Percentiles rank a stretch among this genome's conserved stretches.
Conservation (phyloP, 1,140 invertebrate species). For the Drosophila sturtevanti region DNA sequence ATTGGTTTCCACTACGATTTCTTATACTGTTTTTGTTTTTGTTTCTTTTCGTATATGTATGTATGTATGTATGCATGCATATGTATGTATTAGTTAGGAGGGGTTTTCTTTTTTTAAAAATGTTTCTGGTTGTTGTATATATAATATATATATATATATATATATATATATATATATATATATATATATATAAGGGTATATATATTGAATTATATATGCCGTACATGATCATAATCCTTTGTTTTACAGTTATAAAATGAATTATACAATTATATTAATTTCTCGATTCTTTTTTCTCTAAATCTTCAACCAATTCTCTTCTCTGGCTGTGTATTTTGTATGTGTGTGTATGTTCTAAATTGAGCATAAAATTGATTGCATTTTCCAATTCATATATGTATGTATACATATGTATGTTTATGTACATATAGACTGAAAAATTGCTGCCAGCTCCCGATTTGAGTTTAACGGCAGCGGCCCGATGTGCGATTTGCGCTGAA, state of each 20-base stretch:
- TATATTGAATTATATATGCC: conserved; percentile 52
- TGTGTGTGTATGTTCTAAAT: conserved; percentile 10
- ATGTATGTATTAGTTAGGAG: conserved; percentile 22
- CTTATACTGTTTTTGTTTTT: conserved; percentile 37
- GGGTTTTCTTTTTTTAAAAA: conserved; percentile 1
- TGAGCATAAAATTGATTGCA: conserved; percentile 41
- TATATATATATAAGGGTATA: conserved; percentile 43
- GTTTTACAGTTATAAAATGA: conserved; percentile 74
- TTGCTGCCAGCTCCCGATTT: conserved; percentile 29
- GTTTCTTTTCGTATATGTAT: conserved; percentile 33
- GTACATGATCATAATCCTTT: conserved; percentile 62
- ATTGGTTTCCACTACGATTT: conserved; percentile 35
- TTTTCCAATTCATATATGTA: background rate
- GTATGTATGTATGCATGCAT: conserved; percentile 31
- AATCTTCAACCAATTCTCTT: background rate
- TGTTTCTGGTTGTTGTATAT: conserved; percentile 36
- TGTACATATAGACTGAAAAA: conserved; percentile 11
- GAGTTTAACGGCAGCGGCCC: conserved; percentile 35
- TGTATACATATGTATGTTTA: background rate
- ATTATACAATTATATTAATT: conserved; percentile 61
- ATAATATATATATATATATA: conserved; percentile 40
- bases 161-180: conserved; percentile 43
- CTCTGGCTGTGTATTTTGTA: background rate
- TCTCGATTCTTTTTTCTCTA: conserved; percentile 40
- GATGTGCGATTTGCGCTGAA: conserved; percentile 55